phyloP scores from a whole-genome alignment of 2,113 vertebrate genomes.

The Pluvianellus socialis region DNA sequence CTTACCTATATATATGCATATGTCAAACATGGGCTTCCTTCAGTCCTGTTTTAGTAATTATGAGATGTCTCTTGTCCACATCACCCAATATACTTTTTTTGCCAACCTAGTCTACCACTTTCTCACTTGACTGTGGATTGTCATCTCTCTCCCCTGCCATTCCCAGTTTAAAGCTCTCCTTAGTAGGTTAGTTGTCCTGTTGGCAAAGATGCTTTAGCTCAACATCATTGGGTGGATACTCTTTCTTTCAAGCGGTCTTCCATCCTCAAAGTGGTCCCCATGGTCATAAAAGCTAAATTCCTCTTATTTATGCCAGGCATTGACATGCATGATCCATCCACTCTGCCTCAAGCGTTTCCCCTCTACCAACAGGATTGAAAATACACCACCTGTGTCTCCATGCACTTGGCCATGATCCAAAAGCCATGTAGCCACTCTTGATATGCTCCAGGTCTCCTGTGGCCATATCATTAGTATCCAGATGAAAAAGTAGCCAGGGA shows the following conservation, averaged over 20 bases:
- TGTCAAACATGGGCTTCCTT: neutral
- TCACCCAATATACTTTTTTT: neutral
- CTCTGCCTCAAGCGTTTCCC: neutral
- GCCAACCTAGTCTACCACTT: neutral
- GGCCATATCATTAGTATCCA: neutral
- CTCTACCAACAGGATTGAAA: neutral
- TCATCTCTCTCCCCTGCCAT: neutral
- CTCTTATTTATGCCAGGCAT: neutral
- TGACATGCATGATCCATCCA: neutral
- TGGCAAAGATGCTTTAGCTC: neutral
- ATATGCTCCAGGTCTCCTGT: neutral
- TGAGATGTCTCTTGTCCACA: neutral
- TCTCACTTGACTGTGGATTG: neutral
- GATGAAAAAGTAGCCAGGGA: neutral
- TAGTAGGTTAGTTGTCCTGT: neutral
- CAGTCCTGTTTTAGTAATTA: neutral
- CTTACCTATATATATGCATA: neutral
- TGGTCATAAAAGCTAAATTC: neutral
- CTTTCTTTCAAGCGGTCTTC: neutral
- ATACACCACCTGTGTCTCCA: neutral
- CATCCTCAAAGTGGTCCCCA: neutral
- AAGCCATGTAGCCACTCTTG: neutral
- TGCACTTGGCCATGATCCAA: neutral
- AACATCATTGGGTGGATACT: neutral
- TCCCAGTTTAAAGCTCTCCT: neutral